phyloP scores from a whole-genome alignment of 2,113 vertebrate genomes.

The Nothocercus nigrocapillus region DNA sequence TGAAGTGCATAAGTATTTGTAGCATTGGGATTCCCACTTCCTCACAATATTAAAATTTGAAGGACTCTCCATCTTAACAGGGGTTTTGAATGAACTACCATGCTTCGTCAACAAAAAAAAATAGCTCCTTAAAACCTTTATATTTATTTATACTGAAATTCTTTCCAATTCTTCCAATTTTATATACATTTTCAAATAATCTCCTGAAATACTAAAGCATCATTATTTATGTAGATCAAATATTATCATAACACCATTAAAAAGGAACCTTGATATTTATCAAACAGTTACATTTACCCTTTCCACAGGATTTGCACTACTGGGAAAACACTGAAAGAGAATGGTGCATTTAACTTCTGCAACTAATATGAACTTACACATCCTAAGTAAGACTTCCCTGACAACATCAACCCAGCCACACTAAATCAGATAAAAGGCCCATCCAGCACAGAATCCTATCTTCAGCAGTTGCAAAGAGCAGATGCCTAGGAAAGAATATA shows the following conservation, averaged over 20 bases:
- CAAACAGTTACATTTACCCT: background rate
- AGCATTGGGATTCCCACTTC: background rate
- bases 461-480: background rate
- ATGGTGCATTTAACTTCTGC: background rate
- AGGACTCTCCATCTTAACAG: background rate
- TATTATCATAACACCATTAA: background rate
- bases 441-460: background rate
- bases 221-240: background rate
- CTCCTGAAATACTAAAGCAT: background rate
- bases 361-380: background rate
- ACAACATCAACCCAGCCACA: background rate
- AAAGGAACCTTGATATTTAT: slow-evolving; percentile 5
- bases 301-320: background rate
- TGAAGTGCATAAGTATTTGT: background rate
- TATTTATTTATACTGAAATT: background rate
- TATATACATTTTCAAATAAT: background rate
- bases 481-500: background rate
- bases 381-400: background rate
- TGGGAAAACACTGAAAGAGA: background rate
- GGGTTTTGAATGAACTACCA: background rate
- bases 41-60: background rate
- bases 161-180: background rate
- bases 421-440: background rate
- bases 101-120: background rate
- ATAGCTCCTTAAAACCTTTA: background rate